These are phyloP conservation scores for Cygnus atratus DNA, from an alignment of 2,113 vertebrate species.

Conservation along the genomic window DNA sequence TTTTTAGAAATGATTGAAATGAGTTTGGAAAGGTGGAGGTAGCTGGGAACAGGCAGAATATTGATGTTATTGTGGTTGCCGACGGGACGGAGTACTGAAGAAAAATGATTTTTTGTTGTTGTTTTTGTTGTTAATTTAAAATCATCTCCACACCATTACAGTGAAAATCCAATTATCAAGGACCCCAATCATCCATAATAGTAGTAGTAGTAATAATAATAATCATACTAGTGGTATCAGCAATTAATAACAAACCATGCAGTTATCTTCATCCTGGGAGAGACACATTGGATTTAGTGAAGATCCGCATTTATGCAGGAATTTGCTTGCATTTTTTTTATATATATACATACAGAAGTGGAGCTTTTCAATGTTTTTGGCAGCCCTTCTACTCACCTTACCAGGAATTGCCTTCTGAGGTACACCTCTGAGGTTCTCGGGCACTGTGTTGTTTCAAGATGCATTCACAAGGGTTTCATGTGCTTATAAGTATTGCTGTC, in stretches of 20 bases:
- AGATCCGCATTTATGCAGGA: background rate
- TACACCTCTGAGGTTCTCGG: background rate
- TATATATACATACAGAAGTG: too few species aligned
- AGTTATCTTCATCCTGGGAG: background rate
- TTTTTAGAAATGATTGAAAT: background rate
- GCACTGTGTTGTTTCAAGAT: background rate
- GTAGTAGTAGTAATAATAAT: background rate
- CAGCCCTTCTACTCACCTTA: background rate
- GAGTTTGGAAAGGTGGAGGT: background rate
- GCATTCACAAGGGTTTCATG: background rate
- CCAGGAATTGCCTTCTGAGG: background rate
- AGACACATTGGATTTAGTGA: background rate
- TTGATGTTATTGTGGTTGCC: background rate
- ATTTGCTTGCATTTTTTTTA: background rate
- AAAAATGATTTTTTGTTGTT: background rate
- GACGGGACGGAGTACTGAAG: background rate
- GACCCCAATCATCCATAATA: background rate
- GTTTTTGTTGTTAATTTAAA: background rate
- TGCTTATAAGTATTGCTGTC: background rate
- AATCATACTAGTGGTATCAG: background rate
- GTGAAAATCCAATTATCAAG: background rate
- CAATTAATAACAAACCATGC: background rate
- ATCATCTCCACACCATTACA: background rate
- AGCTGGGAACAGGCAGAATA: background rate
- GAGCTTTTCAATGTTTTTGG: background rate